Conservation (phyloP, 2,888 invertebrate species). For the Orthosia gracilis region DNA sequence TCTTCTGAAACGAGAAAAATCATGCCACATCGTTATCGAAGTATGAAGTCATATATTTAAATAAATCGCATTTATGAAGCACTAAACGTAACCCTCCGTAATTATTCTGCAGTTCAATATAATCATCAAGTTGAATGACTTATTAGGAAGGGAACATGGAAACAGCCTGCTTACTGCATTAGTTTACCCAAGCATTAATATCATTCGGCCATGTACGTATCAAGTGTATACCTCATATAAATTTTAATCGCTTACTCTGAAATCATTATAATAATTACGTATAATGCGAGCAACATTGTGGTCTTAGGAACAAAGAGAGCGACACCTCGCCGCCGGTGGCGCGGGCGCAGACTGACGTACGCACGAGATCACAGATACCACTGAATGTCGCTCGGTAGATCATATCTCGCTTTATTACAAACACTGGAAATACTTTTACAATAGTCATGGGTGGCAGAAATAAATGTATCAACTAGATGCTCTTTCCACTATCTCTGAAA, state of each 20-base stretch:
- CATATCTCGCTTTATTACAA: slow-evolving; percentile 63
- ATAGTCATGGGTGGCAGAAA: slow-evolving; percentile 61
- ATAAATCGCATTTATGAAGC: slow-evolving; percentile 40
- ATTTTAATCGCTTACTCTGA: slow-evolving; percentile 68
- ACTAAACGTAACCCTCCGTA: slow-evolving; percentile 13
- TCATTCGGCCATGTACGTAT: slow-evolving; percentile 61
- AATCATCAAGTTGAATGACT: slow-evolving; percentile 45
- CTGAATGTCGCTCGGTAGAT: slow-evolving; percentile 64
- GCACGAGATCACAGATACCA: slow-evolving; percentile 61
- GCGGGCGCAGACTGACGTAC: slow-evolving; percentile 46
- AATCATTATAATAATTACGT: slow-evolving; percentile 74
- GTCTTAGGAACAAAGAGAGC: slow-evolving; percentile 68
- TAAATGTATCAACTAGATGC: slow-evolving; percentile 46
- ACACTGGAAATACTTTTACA: slow-evolving; percentile 61
- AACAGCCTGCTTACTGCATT: slow-evolving; percentile 53
- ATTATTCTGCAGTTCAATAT: slow-evolving; percentile 54
- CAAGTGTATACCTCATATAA: slow-evolving; percentile 60
- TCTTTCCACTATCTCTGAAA: slow-evolving; percentile 25
- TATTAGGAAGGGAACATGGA: slow-evolving; percentile 58
- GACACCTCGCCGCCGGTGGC: slow-evolving; percentile 63
- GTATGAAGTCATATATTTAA: slow-evolving; percentile 36
- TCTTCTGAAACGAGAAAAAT: neutral
- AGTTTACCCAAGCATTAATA: slow-evolving; percentile 63
- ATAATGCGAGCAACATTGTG: slow-evolving; percentile 72
- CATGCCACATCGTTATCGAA: slow-evolving; percentile 4